Base-by-base conservation (phyloP, 2,888 invertebrate genomes). In the Dioctria linearis region DNA sequence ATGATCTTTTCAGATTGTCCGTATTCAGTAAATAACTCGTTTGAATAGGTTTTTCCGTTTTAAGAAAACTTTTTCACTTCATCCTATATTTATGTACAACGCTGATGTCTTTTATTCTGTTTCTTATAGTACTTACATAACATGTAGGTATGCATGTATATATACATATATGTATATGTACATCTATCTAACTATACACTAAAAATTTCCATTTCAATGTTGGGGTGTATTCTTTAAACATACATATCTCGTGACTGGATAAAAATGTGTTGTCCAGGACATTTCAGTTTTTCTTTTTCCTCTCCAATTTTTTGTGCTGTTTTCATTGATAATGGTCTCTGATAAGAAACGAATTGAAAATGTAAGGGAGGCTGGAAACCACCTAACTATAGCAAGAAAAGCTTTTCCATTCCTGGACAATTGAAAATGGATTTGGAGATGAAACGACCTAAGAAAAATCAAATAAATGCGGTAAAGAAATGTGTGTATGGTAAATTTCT, bases 401-500 rank as follows among this genome's bases (percentile, higher is more conserved):
- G 5, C 76, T 76, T 46, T 40, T 13, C 61, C 76, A 61, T 63
- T 63, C 76, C 63, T 76, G 63, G 76, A 76, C 76, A 76, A 76
- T 76, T 76, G 76, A 76, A 73, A 76, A 76, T 76, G 76, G 76
- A 76, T 76, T 76, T 76, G 46, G 76, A 63, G 76, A 61, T 76
- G 76, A 76, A 76, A 63, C 76, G 76, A 63, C 61, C 76, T 63
- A 76, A 46, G 76, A 76, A 76, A 76, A 76, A 76, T 76, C 76
- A 76, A 76, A 76, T 76, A 76, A 76, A 63, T 76, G 76, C 49
- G 42, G 63, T 13, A 63, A 46, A 76, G 63, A 25, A 25, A 25
- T 25, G 25, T 25, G 63, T 76, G 46, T 76, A 57, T 76, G 63
- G 63, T 63, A 76, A 76, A 76, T 76, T 76, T 76, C 59, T 59